Percentiles rank a stretch among this genome's conserved stretches.
These are phyloP conservation scores for western clawed frog (Xenopus tropicalis) DNA, from an alignment of 2,113 vertebrate genomes.

Conservation along the genomic window UCB_Xtro_10.0 CM004452.2:29901001-29901500, in stretches of 20 bases:
- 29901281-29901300: neutral
- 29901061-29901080: conserved; percentile 38
- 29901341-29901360: too few relatives aligned
- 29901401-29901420: too few relatives aligned
- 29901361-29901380: too few relatives aligned
- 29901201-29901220: neutral
- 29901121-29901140: conserved; percentile 39
- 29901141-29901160: conserved; percentile 31
- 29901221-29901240: neutral
- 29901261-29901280: conserved; percentile 9
- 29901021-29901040: conserved; percentile 27
- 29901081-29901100: conserved; percentile 44
- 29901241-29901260: neutral
- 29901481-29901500: too few relatives aligned
- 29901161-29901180: conserved; percentile 27
- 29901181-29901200: conserved; percentile 32
- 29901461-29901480: too few relatives aligned
- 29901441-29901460: too few relatives aligned
- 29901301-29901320: neutral
- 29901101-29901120: conserved; percentile 40
- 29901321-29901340: too few relatives aligned
- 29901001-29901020: conserved; percentile 34
- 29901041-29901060: conserved; percentile 28
- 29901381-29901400: too few relatives aligned
- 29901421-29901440: too few relatives aligned